Base-by-base conservation (phyloP, 30 jellyfish, hydroid and myxozoan genomes). In the Chrysaora quinquecirrha region DNA sequence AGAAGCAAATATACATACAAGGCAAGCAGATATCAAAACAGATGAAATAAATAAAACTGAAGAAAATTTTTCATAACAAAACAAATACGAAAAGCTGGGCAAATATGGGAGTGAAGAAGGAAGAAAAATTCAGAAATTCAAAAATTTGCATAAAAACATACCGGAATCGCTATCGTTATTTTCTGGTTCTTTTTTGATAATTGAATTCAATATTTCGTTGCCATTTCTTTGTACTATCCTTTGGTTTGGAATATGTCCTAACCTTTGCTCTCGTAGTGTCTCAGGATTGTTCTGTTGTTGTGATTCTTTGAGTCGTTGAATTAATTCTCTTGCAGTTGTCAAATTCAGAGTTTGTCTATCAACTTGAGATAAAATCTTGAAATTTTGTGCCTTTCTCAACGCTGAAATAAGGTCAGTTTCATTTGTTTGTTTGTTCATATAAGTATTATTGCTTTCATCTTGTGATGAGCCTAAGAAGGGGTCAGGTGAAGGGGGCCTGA, bases 161-260 rank as follows among this genome's bases (percentile, higher is more conserved):
- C 94, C 94, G 10, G 94, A 83, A 83, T 83, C 94, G 25, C 31
- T 54, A 24, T 62, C 94, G 18, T 60, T 83, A 30, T 72, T n/a
- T 1, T 82, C 92, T 1, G 83, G 20, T 43, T 71, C 94, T 34
- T 30, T 14, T 61, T 61, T 71, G 23, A 71, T 25, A 34, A 56
- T 60, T 34, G 54, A 48, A 23, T 32, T 24, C 21, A 32, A 32
- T 7, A 22, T 50, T 9, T 29, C 20, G 9, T 31, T 32, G 48
- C 23, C 20, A 25, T 31, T 25, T 64, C 89, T 66, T 34, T 64
- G 80, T 1, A 10, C 19, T 0, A 22, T 28, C 35, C 28, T 64
- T 16, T 28, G 82, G 48, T 65, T 64, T 43, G 25, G 34, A 11
- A 52, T 11, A 33, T 34, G 62, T 34, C 80, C 89, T 30, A 79